phyloP scores from a whole-genome alignment of 2,113 vertebrate genomes.

The Callithrix jacchus region DNA sequence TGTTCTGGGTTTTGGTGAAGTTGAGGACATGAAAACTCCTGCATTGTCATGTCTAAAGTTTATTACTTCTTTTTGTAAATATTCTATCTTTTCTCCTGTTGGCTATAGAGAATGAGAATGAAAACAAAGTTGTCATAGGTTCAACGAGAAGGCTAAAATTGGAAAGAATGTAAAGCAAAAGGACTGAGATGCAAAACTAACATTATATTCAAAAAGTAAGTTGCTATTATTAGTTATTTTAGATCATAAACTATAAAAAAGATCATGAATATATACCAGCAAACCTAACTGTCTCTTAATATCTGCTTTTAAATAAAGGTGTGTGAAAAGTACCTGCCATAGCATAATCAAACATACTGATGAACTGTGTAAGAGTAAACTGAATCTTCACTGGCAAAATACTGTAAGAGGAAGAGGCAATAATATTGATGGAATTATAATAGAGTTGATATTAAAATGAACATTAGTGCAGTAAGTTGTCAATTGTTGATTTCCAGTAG shows the following conservation, averaged over 20 bases:
- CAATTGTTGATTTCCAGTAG: neutral
- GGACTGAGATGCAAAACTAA: neutral
- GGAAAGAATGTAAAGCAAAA: neutral
- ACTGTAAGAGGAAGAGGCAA: neutral
- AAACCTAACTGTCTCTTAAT: neutral
- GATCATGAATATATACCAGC: neutral
- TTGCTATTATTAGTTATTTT: neutral
- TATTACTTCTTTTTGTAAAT: constrained; percentile 45
- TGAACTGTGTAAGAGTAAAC: neutral
- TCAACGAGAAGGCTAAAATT: neutral
- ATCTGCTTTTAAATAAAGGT: neutral
- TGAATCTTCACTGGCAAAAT: neutral
- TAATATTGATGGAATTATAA: neutral
- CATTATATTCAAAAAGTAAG: neutral
- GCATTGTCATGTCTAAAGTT: neutral
- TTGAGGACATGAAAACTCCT: constrained; percentile 32
- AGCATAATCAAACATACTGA: neutral
- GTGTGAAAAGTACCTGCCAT: neutral
- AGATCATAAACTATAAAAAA: neutral
- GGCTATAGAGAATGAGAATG: constrained; percentile 53
- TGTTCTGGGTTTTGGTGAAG: constrained; percentile 50
- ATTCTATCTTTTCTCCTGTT: constrained; percentile 27
- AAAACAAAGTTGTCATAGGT: neutral
- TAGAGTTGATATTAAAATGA: neutral
- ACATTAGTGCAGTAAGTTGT: neutral